Percentiles rank a stretch among this genome's conserved stretches.
Evolutionary conservation across 2,797 vertebrate genomes (phyloP).

Genomic region (Tachyglossus aculeatus): DNA sequence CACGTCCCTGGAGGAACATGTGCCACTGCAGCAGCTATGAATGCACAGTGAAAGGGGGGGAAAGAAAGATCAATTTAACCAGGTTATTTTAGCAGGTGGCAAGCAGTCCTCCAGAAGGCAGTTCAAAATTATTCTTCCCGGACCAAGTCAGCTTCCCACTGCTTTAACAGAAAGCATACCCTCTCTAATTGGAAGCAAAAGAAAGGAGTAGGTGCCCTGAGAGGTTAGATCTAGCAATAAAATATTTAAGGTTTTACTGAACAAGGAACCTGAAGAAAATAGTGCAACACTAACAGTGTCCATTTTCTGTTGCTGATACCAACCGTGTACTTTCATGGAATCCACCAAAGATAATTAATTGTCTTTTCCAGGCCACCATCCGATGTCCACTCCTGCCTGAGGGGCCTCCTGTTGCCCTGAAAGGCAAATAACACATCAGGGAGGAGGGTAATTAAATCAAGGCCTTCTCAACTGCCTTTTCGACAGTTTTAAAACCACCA

Average conservation of each 20-base stretch:
- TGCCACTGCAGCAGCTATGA: no score
- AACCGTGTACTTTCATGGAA: conserved; percentile 94
- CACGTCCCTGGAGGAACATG: no score
- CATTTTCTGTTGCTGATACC: neutral
- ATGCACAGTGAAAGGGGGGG: no score
- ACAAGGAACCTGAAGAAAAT: neutral
- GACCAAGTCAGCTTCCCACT: no score
- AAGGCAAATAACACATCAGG: conserved; percentile 9
- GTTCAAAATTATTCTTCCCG: neutral
- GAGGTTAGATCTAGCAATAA: neutral
- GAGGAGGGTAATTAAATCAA: neutral
- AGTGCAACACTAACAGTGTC: neutral
- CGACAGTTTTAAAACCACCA: no score
- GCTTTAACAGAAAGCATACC: neutral
- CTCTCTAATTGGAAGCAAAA: neutral
- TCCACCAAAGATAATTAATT: conserved; percentile 92
- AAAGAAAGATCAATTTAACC: no score
- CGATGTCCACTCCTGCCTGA: conserved; percentile 93
- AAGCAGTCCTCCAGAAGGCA: accelerated
- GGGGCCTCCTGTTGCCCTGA: conserved; percentile 87
- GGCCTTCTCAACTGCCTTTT: neutral
- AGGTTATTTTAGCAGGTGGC: no score
- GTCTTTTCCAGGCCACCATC: conserved; percentile 89
- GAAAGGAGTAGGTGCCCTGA: neutral
- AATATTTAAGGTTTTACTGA: no score